Evolutionary conservation across 2,113 vertebrate genomes (phyloP).

Genomic region (Empidonax traillii): DNA sequence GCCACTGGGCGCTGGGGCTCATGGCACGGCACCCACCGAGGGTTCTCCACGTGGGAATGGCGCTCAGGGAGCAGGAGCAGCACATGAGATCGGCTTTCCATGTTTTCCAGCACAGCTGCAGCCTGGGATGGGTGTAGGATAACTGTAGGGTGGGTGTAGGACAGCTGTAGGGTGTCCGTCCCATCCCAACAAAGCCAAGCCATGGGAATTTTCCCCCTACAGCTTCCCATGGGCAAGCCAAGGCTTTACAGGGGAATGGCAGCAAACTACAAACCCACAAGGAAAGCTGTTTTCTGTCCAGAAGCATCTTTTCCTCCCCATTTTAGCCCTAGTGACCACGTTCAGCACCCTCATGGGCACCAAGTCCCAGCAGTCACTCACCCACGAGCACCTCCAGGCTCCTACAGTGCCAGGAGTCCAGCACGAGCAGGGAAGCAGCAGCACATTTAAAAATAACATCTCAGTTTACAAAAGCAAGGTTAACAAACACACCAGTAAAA

Average conservation of each 20-base stretch:
- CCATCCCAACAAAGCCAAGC: rapidly evolving
- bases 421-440: background rate
- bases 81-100: rapidly evolving
- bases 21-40: rapidly evolving
- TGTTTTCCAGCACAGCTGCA: rapidly evolving
- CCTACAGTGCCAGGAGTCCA: rapidly evolving
- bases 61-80: rapidly evolving
- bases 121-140: background rate
- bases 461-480: background rate
- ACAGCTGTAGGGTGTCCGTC: background rate
- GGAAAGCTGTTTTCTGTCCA: background rate
- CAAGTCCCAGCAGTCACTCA: rapidly evolving
- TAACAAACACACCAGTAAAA: background rate
- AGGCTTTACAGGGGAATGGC: rapidly evolving
- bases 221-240: rapidly evolving
- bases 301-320: rapidly evolving
- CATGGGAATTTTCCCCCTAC: rapidly evolving
- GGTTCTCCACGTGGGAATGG: rapidly evolving
- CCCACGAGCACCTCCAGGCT: background rate
- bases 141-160: background rate
- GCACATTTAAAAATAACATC: rapidly evolving
- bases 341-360: rapidly evolving
- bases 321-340: rapidly evolving
- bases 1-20: background rate
- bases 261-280: rapidly evolving